A percentile compares a stretch with the other conserved stretches of the same genome.
These are phyloP conservation scores for Opisthocomus hoazin DNA, from an alignment of 2,113 vertebrate species.

Conservation along the genomic window DNA sequence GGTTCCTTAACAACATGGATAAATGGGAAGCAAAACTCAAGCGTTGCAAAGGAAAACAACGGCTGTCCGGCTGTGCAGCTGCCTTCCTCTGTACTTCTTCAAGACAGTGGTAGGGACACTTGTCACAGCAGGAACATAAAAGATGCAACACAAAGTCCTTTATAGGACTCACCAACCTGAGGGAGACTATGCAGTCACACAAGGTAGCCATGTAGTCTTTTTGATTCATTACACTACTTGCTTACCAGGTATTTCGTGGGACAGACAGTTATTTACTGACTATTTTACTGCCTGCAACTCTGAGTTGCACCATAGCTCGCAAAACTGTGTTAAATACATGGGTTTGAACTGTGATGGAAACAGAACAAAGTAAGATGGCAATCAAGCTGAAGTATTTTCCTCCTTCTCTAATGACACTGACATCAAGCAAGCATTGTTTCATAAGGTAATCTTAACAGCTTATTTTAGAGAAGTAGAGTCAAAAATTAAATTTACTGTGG, in stretches of 20 bases:
- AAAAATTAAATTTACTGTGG: background rate
- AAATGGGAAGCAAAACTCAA: background rate
- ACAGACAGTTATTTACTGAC: background rate
- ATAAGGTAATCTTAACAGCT: background rate
- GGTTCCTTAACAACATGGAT: background rate
- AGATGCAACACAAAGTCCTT: accelerated
- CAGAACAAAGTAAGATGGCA: background rate
- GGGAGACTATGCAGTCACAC: background rate
- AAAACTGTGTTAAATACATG: background rate
- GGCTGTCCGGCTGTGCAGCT: background rate
- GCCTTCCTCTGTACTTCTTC: background rate
- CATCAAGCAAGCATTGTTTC: background rate
- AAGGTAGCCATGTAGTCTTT: background rate
- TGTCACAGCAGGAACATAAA: background rate
- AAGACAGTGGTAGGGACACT: too few species aligned
- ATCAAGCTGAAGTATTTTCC: background rate
- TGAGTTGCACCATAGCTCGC: background rate
- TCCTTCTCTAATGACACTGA: background rate
- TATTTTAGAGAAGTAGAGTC: background rate
- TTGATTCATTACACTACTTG: background rate
- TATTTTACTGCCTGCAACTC: background rate
- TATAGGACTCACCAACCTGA: too few species aligned
- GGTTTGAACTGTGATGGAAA: background rate
- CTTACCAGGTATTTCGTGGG: background rate
- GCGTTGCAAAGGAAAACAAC: background rate